A percentile compares a stretch with the other conserved stretches of the same genome.
phyloP scores from a whole-genome alignment of 2,888 invertebrate species.

The Andrena fulva region DNA sequence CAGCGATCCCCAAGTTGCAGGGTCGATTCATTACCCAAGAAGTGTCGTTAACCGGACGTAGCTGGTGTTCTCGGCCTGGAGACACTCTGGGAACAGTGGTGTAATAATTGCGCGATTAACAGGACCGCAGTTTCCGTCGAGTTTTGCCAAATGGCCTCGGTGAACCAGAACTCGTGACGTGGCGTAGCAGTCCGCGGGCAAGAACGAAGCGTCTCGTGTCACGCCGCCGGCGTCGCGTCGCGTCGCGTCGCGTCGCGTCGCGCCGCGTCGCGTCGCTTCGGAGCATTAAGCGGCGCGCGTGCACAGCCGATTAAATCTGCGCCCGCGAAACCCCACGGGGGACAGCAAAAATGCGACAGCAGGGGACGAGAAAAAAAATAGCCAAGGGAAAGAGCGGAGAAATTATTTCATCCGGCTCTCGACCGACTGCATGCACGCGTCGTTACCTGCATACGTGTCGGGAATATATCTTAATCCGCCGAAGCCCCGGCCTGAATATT shows the following conservation, averaged over 20 bases:
- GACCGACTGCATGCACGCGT: conserved; percentile 52
- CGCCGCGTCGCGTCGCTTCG: background rate
- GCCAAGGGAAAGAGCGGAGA: background rate
- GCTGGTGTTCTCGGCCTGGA: conserved; percentile 8
- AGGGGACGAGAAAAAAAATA: background rate
- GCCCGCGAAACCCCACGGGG: background rate
- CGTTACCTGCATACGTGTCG: conserved; percentile 60
- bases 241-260: conserved; percentile 6
- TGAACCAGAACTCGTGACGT: conserved; percentile 30
- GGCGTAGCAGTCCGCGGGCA: conserved; percentile 13
- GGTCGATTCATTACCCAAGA: conserved; percentile 46
- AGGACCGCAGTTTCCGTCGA: conserved; percentile 40
- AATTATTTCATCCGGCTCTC: conserved; percentile 44
- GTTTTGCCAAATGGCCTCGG: conserved; percentile 49
- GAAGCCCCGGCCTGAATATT: conserved; percentile 50
- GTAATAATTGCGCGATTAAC: conserved; percentile 62
- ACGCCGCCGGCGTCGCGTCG: background rate
- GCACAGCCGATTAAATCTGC: conserved; percentile 42
- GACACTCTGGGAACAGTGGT: background rate
- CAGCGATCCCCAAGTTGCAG: conserved; percentile 13
- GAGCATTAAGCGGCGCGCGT: conserved; percentile 28
- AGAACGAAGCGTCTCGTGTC: conserved; percentile 30
- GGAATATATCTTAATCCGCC: conserved; percentile 59
- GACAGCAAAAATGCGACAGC: conserved; percentile 3
- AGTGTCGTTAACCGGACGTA: conserved; percentile 51